phyloP scores from a whole-genome alignment of 2,113 vertebrate genomes.

The Podarcis raffonei region DNA sequence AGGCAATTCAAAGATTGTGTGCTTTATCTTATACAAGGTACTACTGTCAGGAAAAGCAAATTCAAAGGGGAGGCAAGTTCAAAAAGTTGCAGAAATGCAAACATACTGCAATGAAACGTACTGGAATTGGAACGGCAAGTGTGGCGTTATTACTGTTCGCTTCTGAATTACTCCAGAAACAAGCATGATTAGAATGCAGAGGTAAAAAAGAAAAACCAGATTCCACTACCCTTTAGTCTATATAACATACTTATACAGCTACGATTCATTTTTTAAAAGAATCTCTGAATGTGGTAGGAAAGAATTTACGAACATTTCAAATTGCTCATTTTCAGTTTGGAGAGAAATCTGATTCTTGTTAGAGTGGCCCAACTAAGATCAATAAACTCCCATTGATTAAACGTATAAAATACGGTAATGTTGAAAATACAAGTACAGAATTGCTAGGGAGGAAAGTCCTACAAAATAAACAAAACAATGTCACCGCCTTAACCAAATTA shows the following conservation, averaged over 20 bases:
- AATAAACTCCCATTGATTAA: constrained; percentile 44
- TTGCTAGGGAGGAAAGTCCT: constrained; percentile 26
- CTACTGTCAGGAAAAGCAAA: not conserved
- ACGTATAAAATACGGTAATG: constrained; percentile 41
- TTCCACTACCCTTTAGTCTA: constrained; percentile 17
- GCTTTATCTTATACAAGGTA: not conserved
- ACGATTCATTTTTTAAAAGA: constrained; percentile 33
- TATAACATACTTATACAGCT: not conserved
- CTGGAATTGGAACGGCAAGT: not conserved
- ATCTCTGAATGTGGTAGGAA: constrained; percentile 23
- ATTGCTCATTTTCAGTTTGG: constrained; percentile 46
- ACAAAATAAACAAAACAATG: constrained; percentile 31
- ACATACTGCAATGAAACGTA: not conserved
- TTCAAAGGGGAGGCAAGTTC: not conserved
- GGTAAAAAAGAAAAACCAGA: not conserved
- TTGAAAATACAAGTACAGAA: constrained; percentile 40
- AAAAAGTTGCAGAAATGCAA: not conserved
- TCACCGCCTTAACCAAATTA: constrained; percentile 5
- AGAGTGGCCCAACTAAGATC: constrained; percentile 8
- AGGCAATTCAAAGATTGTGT: not conserved
- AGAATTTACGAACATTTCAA: constrained; percentile 42
- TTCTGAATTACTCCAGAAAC: not conserved
- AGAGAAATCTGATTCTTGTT: constrained; percentile 7
- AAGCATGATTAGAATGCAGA: not conserved
- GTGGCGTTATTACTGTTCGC: not conserved